phyloP scores from a whole-genome alignment of 2,797 vertebrate species.

The Myoxocephalus aenaeus region DNA sequence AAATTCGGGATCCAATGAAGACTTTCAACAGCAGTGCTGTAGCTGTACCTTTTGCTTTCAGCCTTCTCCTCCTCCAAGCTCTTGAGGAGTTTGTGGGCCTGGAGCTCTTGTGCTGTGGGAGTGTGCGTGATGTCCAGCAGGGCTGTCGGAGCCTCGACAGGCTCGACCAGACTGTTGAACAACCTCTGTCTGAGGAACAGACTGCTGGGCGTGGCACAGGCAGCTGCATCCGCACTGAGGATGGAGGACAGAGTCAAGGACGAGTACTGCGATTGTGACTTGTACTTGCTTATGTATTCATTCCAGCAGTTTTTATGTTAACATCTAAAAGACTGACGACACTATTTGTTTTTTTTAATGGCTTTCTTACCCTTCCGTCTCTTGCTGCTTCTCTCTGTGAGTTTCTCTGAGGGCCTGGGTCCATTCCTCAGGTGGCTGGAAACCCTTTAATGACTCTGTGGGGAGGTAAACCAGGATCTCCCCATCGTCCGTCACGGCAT shows the following conservation, averaged over 20 bases:
- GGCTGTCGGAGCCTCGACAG: conserved; percentile 4
- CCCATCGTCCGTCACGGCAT: conserved; percentile 88
- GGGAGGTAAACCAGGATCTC: conserved; percentile 91
- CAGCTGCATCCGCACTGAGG: conserved; percentile 40
- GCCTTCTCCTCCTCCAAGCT: conserved; percentile 86
- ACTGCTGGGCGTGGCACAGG: conserved; percentile 3
- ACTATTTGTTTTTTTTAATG: not conserved
- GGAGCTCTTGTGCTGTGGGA: conserved; percentile 78
- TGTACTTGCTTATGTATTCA: not conserved
- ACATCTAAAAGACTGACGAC: not conserved
- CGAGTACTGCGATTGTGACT: not conserved
- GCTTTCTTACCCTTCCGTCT: conserved; percentile 64
- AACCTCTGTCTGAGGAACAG: conserved; percentile 67
- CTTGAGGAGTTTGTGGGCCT: conserved; percentile 82
- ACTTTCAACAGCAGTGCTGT: not conserved
- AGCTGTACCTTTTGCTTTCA: conserved; percentile 75
- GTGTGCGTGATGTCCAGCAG: conserved; percentile 71
- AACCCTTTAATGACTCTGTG: conserved; percentile 83
- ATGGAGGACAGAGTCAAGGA: not conserved
- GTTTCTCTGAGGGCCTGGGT: conserved; percentile 84
- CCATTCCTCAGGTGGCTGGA: conserved; percentile 87
- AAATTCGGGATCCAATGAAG: not conserved
- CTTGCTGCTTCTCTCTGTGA: conserved; percentile 78
- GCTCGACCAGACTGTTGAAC: conserved; percentile 64
- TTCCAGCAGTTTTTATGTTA: not conserved